Evolutionary conservation across 2,888 invertebrate species (phyloP), one percentile per base, ranked within the genome.

Genomic region (Caenorhabditis plicata): DNA sequence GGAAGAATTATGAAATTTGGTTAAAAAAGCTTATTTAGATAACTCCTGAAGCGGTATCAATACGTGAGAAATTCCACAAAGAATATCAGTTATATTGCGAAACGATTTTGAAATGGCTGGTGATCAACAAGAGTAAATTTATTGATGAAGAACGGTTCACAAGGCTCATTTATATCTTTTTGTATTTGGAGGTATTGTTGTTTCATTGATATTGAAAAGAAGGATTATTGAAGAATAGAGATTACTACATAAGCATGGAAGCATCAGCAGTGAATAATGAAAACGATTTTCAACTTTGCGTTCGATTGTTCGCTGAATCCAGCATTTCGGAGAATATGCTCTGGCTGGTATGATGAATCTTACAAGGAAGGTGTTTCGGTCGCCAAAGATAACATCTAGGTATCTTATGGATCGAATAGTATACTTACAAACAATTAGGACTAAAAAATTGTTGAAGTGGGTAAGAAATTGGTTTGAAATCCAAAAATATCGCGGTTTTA

Each of bases 221-320:
- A 22, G 17, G 9, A 32, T n/a, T 31, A 19, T 43, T 43, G 4
- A 11, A 41, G n/a, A 19, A 54, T 26, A 36, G 46, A 27, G 66
- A 66, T 5, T 32, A 49, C 20, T 67, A 67, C 41, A 57, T 61
- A 9, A 35, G 33, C 8, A 38, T 58, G 4, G 68, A 68, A 27
- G 47, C 33, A 20, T 52, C 57, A 7, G 57, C 56, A 2, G 54
- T 61, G 2, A 29, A 35, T 2, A n/a, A n/a, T n/a, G 67, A 67
- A 2, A 19, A 26, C 8, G 68, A 68, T n/a, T 49, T 64, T 17
- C 8, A 23, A 9, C 45, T 41, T 17, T 57, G 51, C 13, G 9
- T 49, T 23, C 40, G 54, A 3, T 47, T 68, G 15, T 55, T 68
- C 20, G 57, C 53, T 36, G 68, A 68, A 15, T 64, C 54, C 36